Evolutionary conservation across 2,113 vertebrate genomes (phyloP), one percentile per base, ranked within the genome.

Genomic region (Ondatra zibethicus): DNA sequence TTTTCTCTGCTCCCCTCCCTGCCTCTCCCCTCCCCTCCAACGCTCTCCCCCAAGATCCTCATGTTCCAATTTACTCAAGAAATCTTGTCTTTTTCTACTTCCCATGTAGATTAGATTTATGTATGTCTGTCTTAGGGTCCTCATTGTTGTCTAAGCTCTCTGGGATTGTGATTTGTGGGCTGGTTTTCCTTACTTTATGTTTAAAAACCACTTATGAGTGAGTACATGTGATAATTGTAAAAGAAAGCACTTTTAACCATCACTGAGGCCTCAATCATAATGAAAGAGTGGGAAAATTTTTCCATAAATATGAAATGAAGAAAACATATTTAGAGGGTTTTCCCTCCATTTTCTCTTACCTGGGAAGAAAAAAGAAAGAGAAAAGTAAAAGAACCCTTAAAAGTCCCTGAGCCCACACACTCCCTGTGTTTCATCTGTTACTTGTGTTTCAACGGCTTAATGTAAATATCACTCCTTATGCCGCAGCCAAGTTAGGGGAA

Each of bases 381-480:
- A 93, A 98, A 12, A 0, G 29, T 63, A 50, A 81, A 27, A 61
- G 39, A 89, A 42, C 58, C 96, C 70, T 95, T 93, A 91, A 19
- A 91, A 45, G 63, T 97, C 97, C 82, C 93, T 82, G 7, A 0
- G 68, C 55, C 47, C 92, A 85, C 82, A 78, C 61, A n/a, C 89
- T 88, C 89, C 45, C 66, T 95, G 12, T 97, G 94, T 92, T 98
- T 98, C 97, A 47, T 98, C 97, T 97, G 75, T 89, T 96, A 76
- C 72, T 87, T 98, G 96, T 0, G 89, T 96, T 86, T 98, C 95
- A 96, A 97, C 85, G 89, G n/a, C 65, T 86, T 94, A 93, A 19
- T 66, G 78, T 97, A 98, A 98, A 98, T 92, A 96, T 0, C 0
- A 65, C 75, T 96, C 12, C 27, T 98, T 47, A 87, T 89, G 61